phyloP scores from a whole-genome alignment of 2,888 invertebrate species.

The Polyploca ridens region DNA sequence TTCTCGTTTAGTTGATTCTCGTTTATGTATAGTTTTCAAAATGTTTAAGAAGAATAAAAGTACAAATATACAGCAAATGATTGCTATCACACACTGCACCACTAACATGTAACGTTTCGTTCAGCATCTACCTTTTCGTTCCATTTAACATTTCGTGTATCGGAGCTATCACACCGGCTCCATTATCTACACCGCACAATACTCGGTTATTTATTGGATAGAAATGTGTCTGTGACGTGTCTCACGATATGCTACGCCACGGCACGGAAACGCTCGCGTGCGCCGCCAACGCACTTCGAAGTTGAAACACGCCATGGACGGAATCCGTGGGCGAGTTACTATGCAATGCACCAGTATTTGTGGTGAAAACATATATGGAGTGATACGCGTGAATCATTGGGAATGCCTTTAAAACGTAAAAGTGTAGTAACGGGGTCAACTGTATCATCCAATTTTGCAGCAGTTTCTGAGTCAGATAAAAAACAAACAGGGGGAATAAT shows the following conservation, averaged over 20 bases:
- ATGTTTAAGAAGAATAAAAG: too few species aligned
- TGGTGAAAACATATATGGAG: conserved; percentile 10
- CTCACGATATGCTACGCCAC: conserved; percentile 41
- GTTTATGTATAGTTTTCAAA: too few species aligned
- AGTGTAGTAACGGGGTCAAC: conserved; percentile 6
- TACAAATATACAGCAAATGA: too few species aligned
- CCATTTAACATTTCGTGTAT: background rate
- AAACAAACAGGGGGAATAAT: too few species aligned
- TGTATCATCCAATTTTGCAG: background rate
- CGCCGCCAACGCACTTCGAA: conserved; percentile 24
- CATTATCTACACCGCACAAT: background rate
- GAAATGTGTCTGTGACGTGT: conserved; percentile 61
- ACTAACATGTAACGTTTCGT: background rate
- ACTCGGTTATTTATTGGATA: conserved; percentile 28
- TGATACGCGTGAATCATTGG: conserved; percentile 14
- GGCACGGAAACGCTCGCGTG: conserved; percentile 5
- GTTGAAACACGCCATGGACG: conserved; percentile 15
- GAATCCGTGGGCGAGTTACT: conserved; percentile 23
- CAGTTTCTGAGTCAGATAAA: background rate
- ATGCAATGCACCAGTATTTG: conserved; percentile 6
- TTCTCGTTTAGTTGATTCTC: too few species aligned
- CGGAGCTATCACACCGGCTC: too few species aligned
- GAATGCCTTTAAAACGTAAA: conserved; percentile 13
- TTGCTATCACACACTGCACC: background rate
- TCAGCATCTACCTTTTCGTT: background rate